phyloP scores from a whole-genome alignment of 2,113 vertebrate species.

The Myotis davidii region DNA sequence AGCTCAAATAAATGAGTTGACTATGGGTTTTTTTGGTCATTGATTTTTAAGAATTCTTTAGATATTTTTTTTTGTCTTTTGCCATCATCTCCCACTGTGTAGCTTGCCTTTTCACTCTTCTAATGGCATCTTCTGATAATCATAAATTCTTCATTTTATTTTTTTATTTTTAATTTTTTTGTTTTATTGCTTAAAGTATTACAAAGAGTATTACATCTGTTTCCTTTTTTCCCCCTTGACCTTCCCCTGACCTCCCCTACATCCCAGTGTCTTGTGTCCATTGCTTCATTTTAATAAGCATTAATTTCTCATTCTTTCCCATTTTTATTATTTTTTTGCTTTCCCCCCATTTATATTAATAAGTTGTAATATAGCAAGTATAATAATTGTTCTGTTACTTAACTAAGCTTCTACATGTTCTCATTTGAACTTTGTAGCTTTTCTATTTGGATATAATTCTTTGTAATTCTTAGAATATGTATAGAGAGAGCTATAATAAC shows the following conservation, averaged over 20 bases:
- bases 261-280: too few species aligned
- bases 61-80: background rate
- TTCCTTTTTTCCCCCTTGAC: too few species aligned
- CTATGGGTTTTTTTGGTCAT: background rate
- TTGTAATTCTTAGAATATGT: conserved; percentile 12
- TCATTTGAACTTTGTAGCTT: conserved; percentile 56
- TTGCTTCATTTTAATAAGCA: conserved; percentile 16
- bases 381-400: background rate
- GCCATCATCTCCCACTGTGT: background rate
- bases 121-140: background rate
- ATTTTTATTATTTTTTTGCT: background rate
- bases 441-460: conserved; percentile 41
- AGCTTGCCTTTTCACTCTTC: background rate
- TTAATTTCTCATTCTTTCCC: conserved; percentile 24
- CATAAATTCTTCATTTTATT: conserved; percentile 20
- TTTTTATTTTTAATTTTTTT: too few species aligned
- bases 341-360: background rate
- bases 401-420: background rate
- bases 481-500: background rate
- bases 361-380: conserved; percentile 31
- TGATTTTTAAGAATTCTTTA: conserved; percentile 13
- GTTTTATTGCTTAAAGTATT: too few species aligned
- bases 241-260: too few species aligned
- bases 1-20: background rate
- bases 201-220: too few species aligned